Conservation (phyloP, 2,113 vertebrate genomes). For the Paralichthys olivaceus region DNA sequence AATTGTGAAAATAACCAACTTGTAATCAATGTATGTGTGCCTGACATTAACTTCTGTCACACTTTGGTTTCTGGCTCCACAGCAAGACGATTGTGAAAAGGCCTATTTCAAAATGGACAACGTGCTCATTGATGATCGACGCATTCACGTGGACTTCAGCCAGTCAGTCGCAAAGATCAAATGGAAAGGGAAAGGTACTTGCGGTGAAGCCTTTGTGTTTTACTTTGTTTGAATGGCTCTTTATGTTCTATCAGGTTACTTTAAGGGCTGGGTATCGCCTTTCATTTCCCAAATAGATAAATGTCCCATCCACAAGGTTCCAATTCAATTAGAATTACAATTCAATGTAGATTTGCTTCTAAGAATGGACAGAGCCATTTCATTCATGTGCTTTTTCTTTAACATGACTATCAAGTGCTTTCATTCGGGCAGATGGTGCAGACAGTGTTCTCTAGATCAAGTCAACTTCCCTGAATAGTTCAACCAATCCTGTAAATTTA, state of each 20-base stretch:
- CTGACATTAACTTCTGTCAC: background rate
- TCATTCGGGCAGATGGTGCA: too few relatives aligned
- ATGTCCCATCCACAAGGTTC: background rate
- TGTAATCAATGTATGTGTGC: background rate
- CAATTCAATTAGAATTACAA: background rate
- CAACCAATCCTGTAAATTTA: too few relatives aligned
- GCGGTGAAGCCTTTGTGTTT: background rate
- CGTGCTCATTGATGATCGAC: constrained; percentile 95
- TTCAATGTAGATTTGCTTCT: background rate
- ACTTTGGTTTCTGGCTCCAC: constrained; percentile 6
- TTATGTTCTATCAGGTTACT: background rate
- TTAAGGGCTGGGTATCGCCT: background rate
- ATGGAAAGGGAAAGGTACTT: constrained; percentile 96
- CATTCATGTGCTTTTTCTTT: too few relatives aligned
- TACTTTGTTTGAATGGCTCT: background rate
- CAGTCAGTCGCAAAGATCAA: constrained; percentile 97
- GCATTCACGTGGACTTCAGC: constrained; percentile 98
- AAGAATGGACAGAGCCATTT: too few relatives aligned
- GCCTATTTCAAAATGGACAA: constrained; percentile 99
- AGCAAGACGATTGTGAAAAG: constrained; percentile 95
- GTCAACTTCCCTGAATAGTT: too few relatives aligned
- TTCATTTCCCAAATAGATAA: background rate
- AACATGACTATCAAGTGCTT: too few relatives aligned
- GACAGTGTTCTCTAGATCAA: too few relatives aligned
- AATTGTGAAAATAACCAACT: background rate